Evolutionary conservation across 2,797 vertebrate species (phyloP), one percentile per base, ranked within the genome.

Genomic region (Caiman crocodilus): DNA sequence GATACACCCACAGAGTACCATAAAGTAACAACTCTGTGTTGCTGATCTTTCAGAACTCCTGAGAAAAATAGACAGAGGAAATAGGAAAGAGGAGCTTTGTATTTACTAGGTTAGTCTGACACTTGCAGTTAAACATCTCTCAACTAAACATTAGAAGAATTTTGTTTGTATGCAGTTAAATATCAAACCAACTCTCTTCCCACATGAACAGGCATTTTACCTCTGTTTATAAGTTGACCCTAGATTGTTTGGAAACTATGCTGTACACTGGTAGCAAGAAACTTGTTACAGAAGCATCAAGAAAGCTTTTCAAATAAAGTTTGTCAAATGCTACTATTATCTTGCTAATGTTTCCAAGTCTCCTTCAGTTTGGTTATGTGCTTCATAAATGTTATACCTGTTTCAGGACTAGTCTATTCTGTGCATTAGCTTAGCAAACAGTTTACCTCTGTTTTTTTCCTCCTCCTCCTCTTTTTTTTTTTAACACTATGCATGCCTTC

Each of bases 21-120:
- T 65, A 50, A 79, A 28, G 1, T 82, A 21, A 61, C 60, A 26
- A 26, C 76, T 84, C 71, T 87, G 57, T 71, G 77, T 25, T 64
- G 57, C 59, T 88, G 86, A 85, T 42, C 10, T 50, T 59, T 79
- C n/a, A 85, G 59, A 13, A 85, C 26, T 75, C 42, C 35, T 77
- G 35, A 85, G 94, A 93, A 90, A 90, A 67, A 14, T 86, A 50
- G 42, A 79, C 25, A 32, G 71, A 79, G 32, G 23, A 56, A 78
- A 90, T 92, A 2, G 80, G 9, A 81, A 93, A 85, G 12, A 71
- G 30, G 13, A 67, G 82, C 5, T 69, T 90, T 90, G 88, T 2
- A 55, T 10, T 82, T 92, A 73, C 2, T 5, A 88, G 79, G 81
- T 76, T 3, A 84, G 77, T 8, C 26, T 74, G 81, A 91, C 79